Percentiles rank a stretch among this genome's conserved stretches.
These are phyloP conservation scores for Ellobius talpinus DNA, from an alignment of 2,113 vertebrate genomes.

Conservation along the genomic window DNA sequence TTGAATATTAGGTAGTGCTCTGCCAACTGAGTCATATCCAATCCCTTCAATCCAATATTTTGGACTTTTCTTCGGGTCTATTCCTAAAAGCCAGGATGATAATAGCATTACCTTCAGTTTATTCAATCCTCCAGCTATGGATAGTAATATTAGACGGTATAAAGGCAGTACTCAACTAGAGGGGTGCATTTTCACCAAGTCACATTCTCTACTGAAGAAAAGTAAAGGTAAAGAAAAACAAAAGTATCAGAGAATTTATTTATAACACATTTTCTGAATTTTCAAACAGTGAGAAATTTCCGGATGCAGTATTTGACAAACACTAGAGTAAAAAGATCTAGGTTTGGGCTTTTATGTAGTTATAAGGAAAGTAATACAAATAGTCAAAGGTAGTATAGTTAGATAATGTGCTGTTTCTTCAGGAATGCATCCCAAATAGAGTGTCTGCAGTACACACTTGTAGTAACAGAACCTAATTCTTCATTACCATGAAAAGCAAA, in stretches of 20 bases:
- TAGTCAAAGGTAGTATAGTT: neutral
- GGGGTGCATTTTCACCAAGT: neutral
- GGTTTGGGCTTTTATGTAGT: neutral
- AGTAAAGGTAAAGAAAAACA: neutral
- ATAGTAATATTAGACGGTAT: neutral
- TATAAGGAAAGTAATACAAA: neutral
- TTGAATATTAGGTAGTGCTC: neutral
- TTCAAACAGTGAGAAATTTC: neutral
- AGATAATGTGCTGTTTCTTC: neutral
- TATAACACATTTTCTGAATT: neutral
- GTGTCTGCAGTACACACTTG: neutral
- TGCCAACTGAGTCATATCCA: neutral
- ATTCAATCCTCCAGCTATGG: neutral
- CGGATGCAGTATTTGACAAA: neutral
- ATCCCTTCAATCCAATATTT: neutral
- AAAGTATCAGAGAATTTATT: neutral
- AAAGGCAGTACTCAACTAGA: neutral
- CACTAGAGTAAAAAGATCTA: neutral
- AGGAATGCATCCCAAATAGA: neutral
- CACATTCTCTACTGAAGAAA: neutral
- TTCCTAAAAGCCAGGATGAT: neutral
- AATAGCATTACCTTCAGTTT: neutral
- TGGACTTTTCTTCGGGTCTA: neutral
- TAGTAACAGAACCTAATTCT: neutral
- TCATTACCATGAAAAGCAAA: neutral